These are phyloP conservation scores for Orchestia grillus DNA, from an alignment of 1,140 invertebrate species.

Conservation along the genomic window DNA sequence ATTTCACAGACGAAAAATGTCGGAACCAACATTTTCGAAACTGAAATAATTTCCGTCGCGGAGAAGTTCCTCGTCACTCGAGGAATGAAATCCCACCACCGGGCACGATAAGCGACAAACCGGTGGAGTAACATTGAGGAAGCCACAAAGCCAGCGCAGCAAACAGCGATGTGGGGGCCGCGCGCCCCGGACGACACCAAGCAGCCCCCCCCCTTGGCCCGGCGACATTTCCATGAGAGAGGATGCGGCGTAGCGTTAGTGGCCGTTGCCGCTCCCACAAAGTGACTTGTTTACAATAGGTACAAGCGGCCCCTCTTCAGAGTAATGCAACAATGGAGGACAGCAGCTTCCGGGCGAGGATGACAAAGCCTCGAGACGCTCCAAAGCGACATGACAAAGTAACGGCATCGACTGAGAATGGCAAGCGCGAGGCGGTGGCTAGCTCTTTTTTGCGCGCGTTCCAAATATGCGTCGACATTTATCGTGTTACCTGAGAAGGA, in stretches of 20 bases:
- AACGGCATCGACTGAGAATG: background rate
- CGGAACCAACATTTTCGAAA: too few relatives aligned
- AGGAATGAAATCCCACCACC: background rate
- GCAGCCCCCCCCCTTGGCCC: too few relatives aligned
- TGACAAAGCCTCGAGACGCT: conserved; percentile 27
- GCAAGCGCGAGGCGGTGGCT: background rate
- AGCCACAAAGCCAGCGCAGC: background rate
- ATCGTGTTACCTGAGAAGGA: background rate
- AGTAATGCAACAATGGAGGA: conserved; percentile 30
- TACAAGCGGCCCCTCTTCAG: conserved; percentile 8
- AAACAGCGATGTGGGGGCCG: background rate
- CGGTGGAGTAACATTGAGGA: background rate
- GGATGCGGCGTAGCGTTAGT: background rate
- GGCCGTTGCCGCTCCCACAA: conserved; percentile 30
- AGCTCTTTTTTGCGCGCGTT: background rate
- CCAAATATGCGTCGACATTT: background rate
- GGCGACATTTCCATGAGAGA: conserved; percentile 18
- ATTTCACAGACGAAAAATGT: too few relatives aligned
- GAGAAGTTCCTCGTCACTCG: background rate
- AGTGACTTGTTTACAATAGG: conserved; percentile 44
- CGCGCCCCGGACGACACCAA: background rate
- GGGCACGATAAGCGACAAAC: background rate
- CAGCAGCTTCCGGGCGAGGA: background rate
- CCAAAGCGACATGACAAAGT: background rate
- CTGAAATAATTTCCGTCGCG: too few relatives aligned